Base-by-base conservation (phyloP, 2,797 vertebrate genomes). In the Gallinago stenura region DNA sequence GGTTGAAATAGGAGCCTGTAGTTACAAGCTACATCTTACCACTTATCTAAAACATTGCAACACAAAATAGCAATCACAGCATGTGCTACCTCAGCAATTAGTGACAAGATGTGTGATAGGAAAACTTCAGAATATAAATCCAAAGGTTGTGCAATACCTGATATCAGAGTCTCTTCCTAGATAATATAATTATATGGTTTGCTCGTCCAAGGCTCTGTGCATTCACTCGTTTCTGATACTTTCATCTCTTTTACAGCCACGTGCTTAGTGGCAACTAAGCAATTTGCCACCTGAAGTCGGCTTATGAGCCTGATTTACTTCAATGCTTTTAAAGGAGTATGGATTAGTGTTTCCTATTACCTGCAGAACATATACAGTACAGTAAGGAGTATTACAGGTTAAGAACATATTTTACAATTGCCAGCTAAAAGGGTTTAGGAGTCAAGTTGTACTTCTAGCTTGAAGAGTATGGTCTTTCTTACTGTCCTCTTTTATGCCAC, bases 151-250 rank as follows among this genome's bases (percentile, higher is more conserved):
- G 45, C 37, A 70, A 8, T 28, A 46, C 9, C 37, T 62, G 30
- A 28, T 79, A 21, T 3, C 24, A 33, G 35, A 77, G 61, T 15
- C 14, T 92, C 12, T 71, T 91, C 48, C 33, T 58, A 43, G 13
- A 2, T 57, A 25, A 39, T 31, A 6, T 3, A 43, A 16, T 56
- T 22, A 12, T 20, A 16, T 48, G 22, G 13, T 20, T 83, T 57
- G 6, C 31, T 71, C 12, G n/a, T 77, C 37, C 0, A 1, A 12
- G 30, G 7, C 50, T 78, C 28, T 53, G 17, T 33, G 6, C 0
- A 0, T 73, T 76, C n/a, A n/a, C 20, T 8, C 2, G 1, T 61
- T 78, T 65, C 17, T 45, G 41, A 12, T 76, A 41, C 0, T 30
- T 73, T 57, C 0, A 0, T 56, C 30, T 66, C 19, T 30, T 54